Evolutionary conservation across 1,140 invertebrate species (phyloP), one percentile per base, ranked within the genome.

Genomic region (Metopolophium dirhodum): DNA sequence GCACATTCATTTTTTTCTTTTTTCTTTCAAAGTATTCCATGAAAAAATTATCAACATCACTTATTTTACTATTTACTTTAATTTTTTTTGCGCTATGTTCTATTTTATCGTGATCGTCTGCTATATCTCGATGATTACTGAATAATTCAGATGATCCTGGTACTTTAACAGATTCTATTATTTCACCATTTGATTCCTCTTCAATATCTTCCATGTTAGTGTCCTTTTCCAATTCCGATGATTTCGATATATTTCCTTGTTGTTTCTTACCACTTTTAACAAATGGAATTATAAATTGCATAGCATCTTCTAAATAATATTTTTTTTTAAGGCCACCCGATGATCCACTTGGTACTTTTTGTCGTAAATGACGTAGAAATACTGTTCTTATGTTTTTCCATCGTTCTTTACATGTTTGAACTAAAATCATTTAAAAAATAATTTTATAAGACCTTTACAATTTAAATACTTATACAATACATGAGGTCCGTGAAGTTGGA

Each of bases 311-410:
- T 83, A 83, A 83, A 83, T 83, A 83, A 83, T 83, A 83, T 37
- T 83, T 41, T 83, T 83, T 83, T 83, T 83, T 83, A 41, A 22
- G 35, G 22, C 37, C 35, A 20, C 82, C 82, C 6, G 82, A 83
- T 41, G 82, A 83, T 41, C 82, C 82, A 83, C 82, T 83, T 22
- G 82, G 35, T 41, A 83, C 82, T 83, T 83, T 83, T 83, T 83
- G 82, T 83, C 82, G 2, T 20, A 83, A 83, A 83, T 83, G 82
- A 83, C 37, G 82, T 83, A 83, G 37, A 20, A 83, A 83, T 83
- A 83, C 82, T 83, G 82, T 83, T 83, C 82, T 83, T 30, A 83
- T 83, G 14, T 83, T 83, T 83, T 83, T n/a, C n/a, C n/a, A n/a
- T n/a, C n/a, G n/a, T n/a, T n/a, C n/a, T n/a, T n/a, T n/a, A n/a